Evolutionary conservation across 2,113 vertebrate species (phyloP), one percentile per base, ranked within the genome.

Genomic region (Saimiri boliviensis): DNA sequence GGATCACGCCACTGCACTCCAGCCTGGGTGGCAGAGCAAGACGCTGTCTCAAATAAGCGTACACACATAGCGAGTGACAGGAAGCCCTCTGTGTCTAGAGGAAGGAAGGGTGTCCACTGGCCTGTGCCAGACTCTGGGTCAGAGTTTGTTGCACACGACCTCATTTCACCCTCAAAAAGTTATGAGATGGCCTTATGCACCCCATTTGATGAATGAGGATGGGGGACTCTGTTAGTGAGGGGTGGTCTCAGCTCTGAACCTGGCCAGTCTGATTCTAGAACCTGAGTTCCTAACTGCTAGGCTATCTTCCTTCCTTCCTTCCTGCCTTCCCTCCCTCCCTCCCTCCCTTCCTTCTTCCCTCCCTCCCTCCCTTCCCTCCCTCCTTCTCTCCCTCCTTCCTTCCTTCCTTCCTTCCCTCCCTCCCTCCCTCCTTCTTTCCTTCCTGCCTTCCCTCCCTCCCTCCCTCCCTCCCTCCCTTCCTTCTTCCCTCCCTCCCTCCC

Each of bases 261-360:
- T 20, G 2, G 8, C 37, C 45, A 20, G 63, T 6, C 16, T 74
- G 17, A 19, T 40, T 42, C 37, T 35, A n/a, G 8, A 60, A 25
- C 12, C 32, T 0, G 0, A 8, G 32, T n/a, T n/a, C 11, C 2
- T 1, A 27, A 2, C 1, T 8, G n/a, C 82, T 37, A 0, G 10
- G 40, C 11, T 17, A 14, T 70, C 40, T 45, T 66, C 47, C 10
- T 47, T 47, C 47, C 10, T 47, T 47, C 47, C 13, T 63, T 63
- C 60, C 13, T 35, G 8, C 40, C 37, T 19, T 37, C 5, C 16
- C 19, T 9, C 32, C 2, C 3, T 68, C 6, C 17, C 2, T 66
- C 6, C 16, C 42, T 42, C n/a, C 42, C 13, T 63, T 63, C 60
- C 13, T 35, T 45, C 37, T 19, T 37, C 5, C 16, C 19, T 9